A percentile compares a stretch with the other conserved stretches of the same genome.
These are phyloP conservation scores for Aphelinus certus DNA, from an alignment of 1,140 invertebrate genomes.

Conservation along the genomic window DNA sequence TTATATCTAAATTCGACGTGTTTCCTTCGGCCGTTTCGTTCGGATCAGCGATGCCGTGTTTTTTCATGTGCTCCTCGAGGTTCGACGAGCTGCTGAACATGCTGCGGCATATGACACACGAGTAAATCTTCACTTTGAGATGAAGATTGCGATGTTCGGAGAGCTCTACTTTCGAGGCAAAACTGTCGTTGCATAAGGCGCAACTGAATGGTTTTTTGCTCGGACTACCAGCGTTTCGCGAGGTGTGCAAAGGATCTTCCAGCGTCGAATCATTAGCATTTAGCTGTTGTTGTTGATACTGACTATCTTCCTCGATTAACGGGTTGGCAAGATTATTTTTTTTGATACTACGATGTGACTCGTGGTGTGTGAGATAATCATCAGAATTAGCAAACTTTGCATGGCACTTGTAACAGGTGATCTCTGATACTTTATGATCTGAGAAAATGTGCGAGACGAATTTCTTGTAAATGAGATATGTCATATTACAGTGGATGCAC, in stretches of 20 bases:
- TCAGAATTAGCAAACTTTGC: constrained; percentile 41
- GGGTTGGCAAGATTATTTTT: constrained; percentile 13
- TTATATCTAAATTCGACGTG: constrained; percentile 49
- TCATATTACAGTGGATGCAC: constrained; percentile 59
- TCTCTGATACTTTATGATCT: constrained; percentile 57
- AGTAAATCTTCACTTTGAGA: constrained; percentile 73
- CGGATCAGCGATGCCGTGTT: constrained; percentile 59
- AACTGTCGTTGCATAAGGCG: constrained; percentile 71
- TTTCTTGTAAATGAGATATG: constrained; percentile 60
- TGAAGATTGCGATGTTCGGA: constrained; percentile 74
- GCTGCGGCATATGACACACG: constrained; percentile 69
- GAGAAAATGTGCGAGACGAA: constrained; percentile 52
- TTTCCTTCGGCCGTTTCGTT: constrained; percentile 51
- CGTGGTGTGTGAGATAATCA: constrained; percentile 55
- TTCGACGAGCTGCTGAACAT: constrained; percentile 71
- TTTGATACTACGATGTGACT: constrained; percentile 45
- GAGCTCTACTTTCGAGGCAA: constrained; percentile 68
- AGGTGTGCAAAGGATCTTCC: neutral
- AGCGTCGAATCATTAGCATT: neutral
- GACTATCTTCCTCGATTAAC: neutral
- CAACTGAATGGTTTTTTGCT: constrained; percentile 61
- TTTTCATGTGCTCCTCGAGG: constrained; percentile 68
- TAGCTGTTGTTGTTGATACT: neutral
- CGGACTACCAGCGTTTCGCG: neutral
- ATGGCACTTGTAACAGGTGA: constrained; percentile 51